Evolutionary conservation across 64 coral and sea anemone genomes (phyloP).

Genomic region (Montipora efflorescens): DNA sequence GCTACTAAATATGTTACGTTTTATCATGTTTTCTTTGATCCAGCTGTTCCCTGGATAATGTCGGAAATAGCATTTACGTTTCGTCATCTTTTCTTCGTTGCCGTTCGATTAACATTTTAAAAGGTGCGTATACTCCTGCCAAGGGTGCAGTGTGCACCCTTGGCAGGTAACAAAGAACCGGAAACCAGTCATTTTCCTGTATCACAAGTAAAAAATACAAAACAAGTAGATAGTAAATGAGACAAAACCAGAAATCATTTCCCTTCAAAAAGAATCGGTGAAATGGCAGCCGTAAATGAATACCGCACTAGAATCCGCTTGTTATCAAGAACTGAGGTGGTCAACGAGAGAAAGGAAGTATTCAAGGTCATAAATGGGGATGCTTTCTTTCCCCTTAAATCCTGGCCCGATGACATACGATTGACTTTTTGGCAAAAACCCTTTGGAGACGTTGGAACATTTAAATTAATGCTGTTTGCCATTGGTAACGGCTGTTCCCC

Average conservation of each 20-base stretch:
- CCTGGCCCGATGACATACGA: background rate
- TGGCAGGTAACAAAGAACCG: background rate
- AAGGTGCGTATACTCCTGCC: background rate
- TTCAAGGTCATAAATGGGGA: slow-evolving; percentile 15
- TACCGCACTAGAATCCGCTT: background rate
- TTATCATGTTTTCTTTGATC: background rate
- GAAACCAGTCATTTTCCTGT: background rate
- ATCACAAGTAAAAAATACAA: background rate
- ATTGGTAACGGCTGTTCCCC: background rate
- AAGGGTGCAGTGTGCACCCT: background rate
- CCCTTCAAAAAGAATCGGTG: background rate
- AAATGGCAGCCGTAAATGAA: background rate
- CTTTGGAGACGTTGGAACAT: background rate
- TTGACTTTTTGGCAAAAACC: slow-evolving; percentile 13
- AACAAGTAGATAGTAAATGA: background rate
- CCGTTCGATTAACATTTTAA: background rate
- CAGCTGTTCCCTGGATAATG: background rate
- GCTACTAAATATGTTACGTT: background rate
- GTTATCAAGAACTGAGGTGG: background rate
- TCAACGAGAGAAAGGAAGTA: background rate
- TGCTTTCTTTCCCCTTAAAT: background rate
- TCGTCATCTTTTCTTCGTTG: background rate
- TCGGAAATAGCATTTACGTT: background rate
- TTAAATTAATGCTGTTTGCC: slow-evolving; percentile 11
- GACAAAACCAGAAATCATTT: background rate